Evolutionary conservation across 2,113 vertebrate species (phyloP).

Genomic region (Phylloscopus trochilus): DNA sequence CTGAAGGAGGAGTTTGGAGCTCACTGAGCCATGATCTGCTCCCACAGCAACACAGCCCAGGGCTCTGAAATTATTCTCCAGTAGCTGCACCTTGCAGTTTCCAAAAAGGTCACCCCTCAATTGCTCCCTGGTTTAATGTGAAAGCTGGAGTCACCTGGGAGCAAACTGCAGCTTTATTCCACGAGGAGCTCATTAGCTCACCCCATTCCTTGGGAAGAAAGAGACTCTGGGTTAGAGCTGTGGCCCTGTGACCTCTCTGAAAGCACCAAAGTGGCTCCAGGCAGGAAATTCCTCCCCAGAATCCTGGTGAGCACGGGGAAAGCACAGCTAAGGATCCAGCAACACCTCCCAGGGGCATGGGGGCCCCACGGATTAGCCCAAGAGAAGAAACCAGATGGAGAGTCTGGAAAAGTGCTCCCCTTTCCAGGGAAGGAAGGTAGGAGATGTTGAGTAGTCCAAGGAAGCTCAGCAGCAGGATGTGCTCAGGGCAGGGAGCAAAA

Average conservation of each 20-base stretch:
- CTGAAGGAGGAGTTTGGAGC: background rate
- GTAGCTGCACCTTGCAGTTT: background rate
- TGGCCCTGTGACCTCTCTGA: background rate
- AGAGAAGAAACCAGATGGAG: background rate
- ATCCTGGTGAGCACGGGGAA: fast-evolving
- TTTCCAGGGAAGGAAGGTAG: background rate
- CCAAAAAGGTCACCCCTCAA: background rate
- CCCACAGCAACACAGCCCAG: background rate
- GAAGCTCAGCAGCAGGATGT: background rate
- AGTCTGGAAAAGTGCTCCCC: background rate
- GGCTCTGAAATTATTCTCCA: background rate
- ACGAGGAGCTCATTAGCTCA: background rate
- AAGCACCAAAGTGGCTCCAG: background rate
- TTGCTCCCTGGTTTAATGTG: background rate
- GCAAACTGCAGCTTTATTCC: background rate
- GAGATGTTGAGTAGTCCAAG: background rate
- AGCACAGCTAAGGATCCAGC: background rate
- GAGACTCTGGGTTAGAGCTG: background rate
- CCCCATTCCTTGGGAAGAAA: background rate
- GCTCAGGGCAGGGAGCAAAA: background rate
- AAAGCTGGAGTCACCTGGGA: background rate
- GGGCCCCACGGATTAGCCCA: background rate
- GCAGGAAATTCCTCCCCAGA: background rate
- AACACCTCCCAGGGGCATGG: background rate
- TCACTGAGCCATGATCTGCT: background rate